Percentiles rank a stretch among this genome's conserved stretches.
Conservation (phyloP, 2,888 invertebrate genomes). For the Pseudococcus viburni region DNA sequence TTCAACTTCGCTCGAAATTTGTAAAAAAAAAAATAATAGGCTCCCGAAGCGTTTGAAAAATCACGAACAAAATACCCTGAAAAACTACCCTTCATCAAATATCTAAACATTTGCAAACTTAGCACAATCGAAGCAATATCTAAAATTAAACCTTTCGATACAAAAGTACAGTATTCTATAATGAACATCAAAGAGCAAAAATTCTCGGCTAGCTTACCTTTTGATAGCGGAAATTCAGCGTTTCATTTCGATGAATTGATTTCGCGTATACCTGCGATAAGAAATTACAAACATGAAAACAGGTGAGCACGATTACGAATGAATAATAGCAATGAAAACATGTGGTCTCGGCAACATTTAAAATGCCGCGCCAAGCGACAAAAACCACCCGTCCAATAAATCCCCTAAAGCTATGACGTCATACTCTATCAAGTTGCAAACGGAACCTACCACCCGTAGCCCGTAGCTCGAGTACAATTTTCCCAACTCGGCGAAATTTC, state of each 20-base stretch:
- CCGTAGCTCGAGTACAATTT: constrained; percentile 3
- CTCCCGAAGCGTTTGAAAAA: too few species aligned
- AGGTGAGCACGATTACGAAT: constrained; percentile 56
- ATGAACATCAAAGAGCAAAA: neutral
- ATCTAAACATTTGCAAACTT: too few species aligned
- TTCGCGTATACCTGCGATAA: constrained; percentile 20
- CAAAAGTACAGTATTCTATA: neutral
- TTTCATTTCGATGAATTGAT: neutral
- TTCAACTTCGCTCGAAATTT: too few species aligned
- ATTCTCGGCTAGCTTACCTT: neutral
- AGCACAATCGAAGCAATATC: too few species aligned
- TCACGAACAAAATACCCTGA: too few species aligned
- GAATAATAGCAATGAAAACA: constrained; percentile 60
- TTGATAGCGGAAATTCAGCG: neutral
- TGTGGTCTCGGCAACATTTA: constrained; percentile 60
- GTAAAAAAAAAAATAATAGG: too few species aligned
- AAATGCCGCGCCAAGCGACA: constrained; percentile 57
- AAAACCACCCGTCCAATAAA: constrained; percentile 43
- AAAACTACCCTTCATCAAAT: too few species aligned
- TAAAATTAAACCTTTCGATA: too few species aligned
- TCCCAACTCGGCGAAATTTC: neutral
- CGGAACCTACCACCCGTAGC: neutral
- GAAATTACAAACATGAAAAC: constrained; percentile 42
- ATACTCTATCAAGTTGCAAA: constrained; percentile 56
- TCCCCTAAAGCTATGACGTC: constrained; percentile 58